Evolutionary conservation across 2,113 vertebrate genomes (phyloP).

Genomic region (Xiphophorus maculatus): DNA sequence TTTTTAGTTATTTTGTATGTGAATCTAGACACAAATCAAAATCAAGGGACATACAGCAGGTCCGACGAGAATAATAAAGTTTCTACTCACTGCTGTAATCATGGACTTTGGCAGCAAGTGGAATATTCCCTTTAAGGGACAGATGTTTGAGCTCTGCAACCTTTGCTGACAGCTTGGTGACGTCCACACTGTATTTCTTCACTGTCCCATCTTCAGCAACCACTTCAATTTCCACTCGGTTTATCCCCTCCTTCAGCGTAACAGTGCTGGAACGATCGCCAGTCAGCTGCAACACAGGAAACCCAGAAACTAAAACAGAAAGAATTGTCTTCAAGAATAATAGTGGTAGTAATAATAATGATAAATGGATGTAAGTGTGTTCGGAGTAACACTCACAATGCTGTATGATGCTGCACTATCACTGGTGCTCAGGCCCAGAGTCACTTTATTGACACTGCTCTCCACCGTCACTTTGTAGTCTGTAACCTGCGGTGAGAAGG

Average conservation of each 20-base stretch:
- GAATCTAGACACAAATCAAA: background rate
- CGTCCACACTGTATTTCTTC: conserved; percentile 71
- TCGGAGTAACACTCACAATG: conserved; percentile 59
- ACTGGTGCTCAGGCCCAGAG: conserved; percentile 56
- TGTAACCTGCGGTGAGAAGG: conserved; percentile 56
- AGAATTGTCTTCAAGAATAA: background rate
- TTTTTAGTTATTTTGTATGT: too few species aligned
- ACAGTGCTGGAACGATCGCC: conserved; percentile 61
- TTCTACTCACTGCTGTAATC: conserved; percentile 66
- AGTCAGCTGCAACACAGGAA: conserved; percentile 34
- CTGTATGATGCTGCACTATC: conserved; percentile 66
- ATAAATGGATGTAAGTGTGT: background rate
- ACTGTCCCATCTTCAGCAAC: conserved; percentile 73
- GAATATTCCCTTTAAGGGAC: conserved; percentile 41
- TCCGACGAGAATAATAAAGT: background rate
- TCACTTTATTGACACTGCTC: conserved; percentile 49
- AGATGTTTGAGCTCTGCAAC: conserved; percentile 64
- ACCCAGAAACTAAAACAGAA: background rate
- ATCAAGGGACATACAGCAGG: background rate
- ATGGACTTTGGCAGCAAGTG: conserved; percentile 43
- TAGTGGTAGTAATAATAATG: too few species aligned
- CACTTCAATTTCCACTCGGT: conserved; percentile 69
- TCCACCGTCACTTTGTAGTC: conserved; percentile 63
- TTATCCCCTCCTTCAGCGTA: conserved; percentile 65
- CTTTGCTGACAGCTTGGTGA: conserved; percentile 67